Evolutionary conservation across 2,797 vertebrate genomes (phyloP).

Genomic region (Fistularia tabacaria): DNA sequence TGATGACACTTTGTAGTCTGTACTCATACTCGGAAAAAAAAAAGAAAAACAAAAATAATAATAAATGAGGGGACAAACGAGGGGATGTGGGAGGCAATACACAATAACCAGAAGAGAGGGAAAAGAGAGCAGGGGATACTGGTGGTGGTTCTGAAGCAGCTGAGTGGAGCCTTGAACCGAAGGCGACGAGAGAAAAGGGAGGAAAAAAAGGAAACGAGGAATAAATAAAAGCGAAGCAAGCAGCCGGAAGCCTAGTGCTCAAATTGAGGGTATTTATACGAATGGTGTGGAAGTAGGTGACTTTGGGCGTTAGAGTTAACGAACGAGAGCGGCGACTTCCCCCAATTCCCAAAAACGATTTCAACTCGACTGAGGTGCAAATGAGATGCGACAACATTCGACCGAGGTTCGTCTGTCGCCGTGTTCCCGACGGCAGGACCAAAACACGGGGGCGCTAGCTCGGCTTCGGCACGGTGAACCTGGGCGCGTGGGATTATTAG

Average conservation of each 20-base stretch:
- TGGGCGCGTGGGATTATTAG: too few species aligned
- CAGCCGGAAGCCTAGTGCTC: constrained; percentile 55
- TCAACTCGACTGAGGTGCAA: too few species aligned
- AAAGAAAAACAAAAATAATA: constrained; percentile 4
- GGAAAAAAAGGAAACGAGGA: constrained; percentile 16
- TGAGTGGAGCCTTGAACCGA: constrained; percentile 38
- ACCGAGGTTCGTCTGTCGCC: too few species aligned
- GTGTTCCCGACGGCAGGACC: too few species aligned
- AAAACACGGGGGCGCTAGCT: too few species aligned
- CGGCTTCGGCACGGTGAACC: too few species aligned
- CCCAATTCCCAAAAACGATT: too few species aligned
- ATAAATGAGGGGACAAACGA: constrained; percentile 29
- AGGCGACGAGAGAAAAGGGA: constrained; percentile 10
- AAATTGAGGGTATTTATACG: constrained; percentile 57
- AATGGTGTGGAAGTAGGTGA: constrained; percentile 20
- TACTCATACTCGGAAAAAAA: too few species aligned
- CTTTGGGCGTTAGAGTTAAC: constrained; percentile 34
- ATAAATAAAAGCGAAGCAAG: constrained; percentile 66
- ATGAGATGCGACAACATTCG: too few species aligned
- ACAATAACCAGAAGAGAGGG: constrained; percentile 51
- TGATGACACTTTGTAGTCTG: too few species aligned
- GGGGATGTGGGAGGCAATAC: constrained; percentile 47
- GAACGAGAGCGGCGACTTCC: constrained; percentile 26
- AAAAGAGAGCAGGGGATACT: constrained; percentile 24
- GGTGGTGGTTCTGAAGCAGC: constrained; percentile 48